These are phyloP conservation scores for Sebastes minor DNA, from an alignment of 2,797 vertebrate species.

Conservation along the genomic window DNA sequence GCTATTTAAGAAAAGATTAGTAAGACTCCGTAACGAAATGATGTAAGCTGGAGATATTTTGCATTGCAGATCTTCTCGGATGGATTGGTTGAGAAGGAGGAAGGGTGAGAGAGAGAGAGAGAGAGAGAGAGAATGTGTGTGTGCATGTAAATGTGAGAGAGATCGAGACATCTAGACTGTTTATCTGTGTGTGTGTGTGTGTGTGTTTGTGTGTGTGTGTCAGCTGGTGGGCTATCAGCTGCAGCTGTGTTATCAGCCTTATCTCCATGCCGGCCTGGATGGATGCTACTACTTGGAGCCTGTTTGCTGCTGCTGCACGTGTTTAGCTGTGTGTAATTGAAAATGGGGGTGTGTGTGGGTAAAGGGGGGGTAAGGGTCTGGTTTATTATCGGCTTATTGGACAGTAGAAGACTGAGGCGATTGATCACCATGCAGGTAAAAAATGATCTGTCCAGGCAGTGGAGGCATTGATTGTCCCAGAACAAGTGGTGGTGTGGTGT, in stretches of 20 bases:
- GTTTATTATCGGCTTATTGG: constrained; percentile 51
- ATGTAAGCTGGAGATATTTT: background rate
- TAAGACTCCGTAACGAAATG: background rate
- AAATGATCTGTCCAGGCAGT: constrained; percentile 57
- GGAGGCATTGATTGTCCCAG: constrained; percentile 53
- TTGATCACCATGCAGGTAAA: constrained; percentile 53
- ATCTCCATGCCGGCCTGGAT: constrained; percentile 26
- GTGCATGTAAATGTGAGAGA: background rate
- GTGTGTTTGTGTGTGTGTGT: constrained; percentile 2
- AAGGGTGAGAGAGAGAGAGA: background rate
- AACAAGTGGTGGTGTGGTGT: constrained; percentile 18
- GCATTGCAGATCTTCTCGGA: background rate
- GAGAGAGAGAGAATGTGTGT: background rate
- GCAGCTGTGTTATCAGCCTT: constrained; percentile 40
- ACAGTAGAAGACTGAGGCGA: constrained; percentile 33
- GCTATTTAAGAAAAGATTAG: background rate
- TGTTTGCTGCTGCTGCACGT: constrained; percentile 12
- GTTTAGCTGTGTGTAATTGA: constrained; percentile 43
- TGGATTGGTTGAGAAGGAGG: background rate
- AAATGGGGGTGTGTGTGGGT: constrained; percentile 25
- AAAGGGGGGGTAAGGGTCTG: background rate
- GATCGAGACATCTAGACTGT: background rate
- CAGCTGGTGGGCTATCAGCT: constrained; percentile 38
- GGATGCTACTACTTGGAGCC: constrained; percentile 23
- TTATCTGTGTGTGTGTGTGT: background rate